phyloP scores from a whole-genome alignment of 2,888 invertebrate genomes.

The Leptogaster cylindrica region DNA sequence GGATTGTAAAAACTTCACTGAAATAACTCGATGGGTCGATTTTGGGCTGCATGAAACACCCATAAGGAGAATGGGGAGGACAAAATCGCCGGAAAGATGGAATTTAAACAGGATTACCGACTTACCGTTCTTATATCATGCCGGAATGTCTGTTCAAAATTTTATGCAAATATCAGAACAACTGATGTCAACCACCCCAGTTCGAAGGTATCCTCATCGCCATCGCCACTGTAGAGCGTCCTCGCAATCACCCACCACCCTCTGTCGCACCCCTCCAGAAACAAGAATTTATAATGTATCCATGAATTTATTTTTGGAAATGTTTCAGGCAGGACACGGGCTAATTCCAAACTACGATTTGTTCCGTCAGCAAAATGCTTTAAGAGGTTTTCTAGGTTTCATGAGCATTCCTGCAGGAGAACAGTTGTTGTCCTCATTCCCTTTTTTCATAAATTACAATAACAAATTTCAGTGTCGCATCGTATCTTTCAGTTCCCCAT shows the following conservation, averaged over 20 bases:
- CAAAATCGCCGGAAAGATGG: conserved; percentile 27
- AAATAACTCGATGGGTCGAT: too few species aligned
- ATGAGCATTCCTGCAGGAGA: too few species aligned
- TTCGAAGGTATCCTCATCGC: background rate
- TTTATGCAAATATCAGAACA: conserved; percentile 35
- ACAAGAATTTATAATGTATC: conserved; percentile 29
- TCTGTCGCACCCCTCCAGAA: background rate
- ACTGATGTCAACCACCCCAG: conserved; percentile 21
- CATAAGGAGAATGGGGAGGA: too few species aligned
- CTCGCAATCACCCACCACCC: background rate
- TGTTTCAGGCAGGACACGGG: conserved; percentile 7
- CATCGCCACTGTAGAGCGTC: background rate
- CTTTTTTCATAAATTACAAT: background rate
- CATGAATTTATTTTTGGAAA: conserved; percentile 25
- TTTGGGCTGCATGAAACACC: too few species aligned
- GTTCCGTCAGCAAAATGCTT: conserved; percentile 28
- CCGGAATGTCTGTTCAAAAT: conserved; percentile 24
- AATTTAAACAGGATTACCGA: conserved; percentile 27
- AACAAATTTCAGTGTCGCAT: conserved; percentile 8
- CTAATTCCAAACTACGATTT: conserved; percentile 22
- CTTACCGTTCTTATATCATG: conserved; percentile 31
- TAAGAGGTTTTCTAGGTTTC: conserved; percentile 18
- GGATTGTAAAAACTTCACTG: too few species aligned
- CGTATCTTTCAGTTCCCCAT: conserved; percentile 6
- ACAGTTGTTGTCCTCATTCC: background rate